Percentiles rank a stretch among this genome's conserved stretches.
Evolutionary conservation across 2,113 vertebrate species (phyloP).

Genomic region (Alectura lathami): DNA sequence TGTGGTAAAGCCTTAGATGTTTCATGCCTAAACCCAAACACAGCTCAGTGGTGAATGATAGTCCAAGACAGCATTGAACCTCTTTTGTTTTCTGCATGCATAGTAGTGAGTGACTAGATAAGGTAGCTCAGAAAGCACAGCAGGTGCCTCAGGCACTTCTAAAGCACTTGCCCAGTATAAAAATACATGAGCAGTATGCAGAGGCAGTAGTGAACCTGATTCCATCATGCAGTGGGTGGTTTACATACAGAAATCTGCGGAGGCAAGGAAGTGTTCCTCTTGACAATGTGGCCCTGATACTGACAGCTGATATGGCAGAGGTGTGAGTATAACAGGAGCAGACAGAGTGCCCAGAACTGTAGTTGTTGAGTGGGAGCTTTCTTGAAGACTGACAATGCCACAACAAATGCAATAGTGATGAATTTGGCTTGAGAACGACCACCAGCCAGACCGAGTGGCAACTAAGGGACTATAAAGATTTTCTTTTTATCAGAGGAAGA

Average conservation of each 20-base stretch:
- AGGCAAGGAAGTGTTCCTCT: neutral
- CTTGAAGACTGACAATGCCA: neutral
- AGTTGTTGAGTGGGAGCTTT: neutral
- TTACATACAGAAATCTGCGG: neutral
- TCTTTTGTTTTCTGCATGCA: neutral
- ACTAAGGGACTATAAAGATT: neutral
- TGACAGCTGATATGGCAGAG: neutral
- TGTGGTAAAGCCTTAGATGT: neutral
- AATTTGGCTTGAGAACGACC: neutral
- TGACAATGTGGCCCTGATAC: neutral
- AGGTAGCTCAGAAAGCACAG: neutral
- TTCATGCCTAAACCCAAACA: neutral
- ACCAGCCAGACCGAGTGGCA: neutral
- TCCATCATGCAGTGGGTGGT: neutral
- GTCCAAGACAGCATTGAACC: neutral
- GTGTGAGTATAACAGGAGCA: neutral
- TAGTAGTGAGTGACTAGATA: neutral
- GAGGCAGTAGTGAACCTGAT: neutral
- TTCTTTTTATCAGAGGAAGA: neutral
- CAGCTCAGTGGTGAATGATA: neutral
- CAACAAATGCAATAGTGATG: neutral
- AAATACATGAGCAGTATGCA: neutral
- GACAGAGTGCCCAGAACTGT: neutral
- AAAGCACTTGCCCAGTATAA: neutral
- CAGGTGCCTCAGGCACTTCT: neutral